These are phyloP conservation scores for Drosophila mojavensis DNA, from an alignment of 1,140 invertebrate genomes.

Conservation along the genomic window DNA sequence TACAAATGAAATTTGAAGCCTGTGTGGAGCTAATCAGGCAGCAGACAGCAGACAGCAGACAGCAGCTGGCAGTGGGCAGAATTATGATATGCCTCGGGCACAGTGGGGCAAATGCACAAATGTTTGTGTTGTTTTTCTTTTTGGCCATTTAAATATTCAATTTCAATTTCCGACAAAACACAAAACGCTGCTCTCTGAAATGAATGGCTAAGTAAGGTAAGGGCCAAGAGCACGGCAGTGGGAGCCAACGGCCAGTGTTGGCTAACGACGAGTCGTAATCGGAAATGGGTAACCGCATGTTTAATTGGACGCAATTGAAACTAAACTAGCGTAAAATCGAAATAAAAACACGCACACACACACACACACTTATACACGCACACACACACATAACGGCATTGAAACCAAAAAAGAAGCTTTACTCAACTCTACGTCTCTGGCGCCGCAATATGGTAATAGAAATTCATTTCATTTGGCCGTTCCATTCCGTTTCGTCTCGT, in stretches of 20 bases:
- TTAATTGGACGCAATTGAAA: slow-evolving; percentile 82
- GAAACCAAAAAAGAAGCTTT: neutral
- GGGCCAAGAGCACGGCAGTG: too few relatives aligned
- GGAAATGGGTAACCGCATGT: slow-evolving; percentile 74
- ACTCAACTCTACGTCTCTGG: slow-evolving; percentile 20
- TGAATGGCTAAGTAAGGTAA: neutral
- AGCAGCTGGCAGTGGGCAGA: neutral
- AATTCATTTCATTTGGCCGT: slow-evolving; percentile 53
- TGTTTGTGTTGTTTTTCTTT: neutral
- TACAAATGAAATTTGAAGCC: slow-evolving; percentile 59
- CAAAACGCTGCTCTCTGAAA: slow-evolving; percentile 58
- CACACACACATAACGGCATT: neutral
- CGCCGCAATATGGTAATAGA: slow-evolving; percentile 39
- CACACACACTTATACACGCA: neutral
- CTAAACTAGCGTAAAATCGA: slow-evolving; percentile 81
- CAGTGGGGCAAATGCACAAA: neutral
- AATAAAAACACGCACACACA: slow-evolving; percentile 51
- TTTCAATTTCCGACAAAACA: slow-evolving; percentile 81
- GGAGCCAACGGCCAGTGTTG: slow-evolving; percentile 2
- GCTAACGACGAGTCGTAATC: slow-evolving; percentile 63
- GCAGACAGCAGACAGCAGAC: neutral
- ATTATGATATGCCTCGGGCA: slow-evolving; percentile 13
- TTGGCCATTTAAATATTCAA: slow-evolving; percentile 77
- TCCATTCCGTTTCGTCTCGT: slow-evolving; percentile 38
- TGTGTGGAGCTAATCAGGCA: slow-evolving; percentile 40